Percentiles rank a stretch among this genome's conserved stretches.
These are phyloP conservation scores for Phalera bucephala DNA, from an alignment of 2,888 invertebrate genomes.

Conservation along the genomic window DNA sequence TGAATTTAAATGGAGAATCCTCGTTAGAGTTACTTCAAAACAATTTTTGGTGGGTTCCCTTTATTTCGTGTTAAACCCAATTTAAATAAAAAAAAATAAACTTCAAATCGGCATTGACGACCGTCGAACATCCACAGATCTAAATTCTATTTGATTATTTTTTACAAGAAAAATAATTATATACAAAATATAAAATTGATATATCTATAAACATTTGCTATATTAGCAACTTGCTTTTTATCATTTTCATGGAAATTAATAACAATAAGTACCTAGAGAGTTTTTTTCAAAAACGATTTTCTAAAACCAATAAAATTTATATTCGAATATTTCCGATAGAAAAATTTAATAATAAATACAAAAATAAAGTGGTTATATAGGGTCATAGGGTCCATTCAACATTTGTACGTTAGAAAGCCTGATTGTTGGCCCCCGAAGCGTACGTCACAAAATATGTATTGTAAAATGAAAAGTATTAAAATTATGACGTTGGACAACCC, in stretches of 20 bases:
- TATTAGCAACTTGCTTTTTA: constrained; percentile 46
- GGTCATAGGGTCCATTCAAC: constrained; percentile 18
- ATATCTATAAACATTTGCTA: constrained; percentile 68
- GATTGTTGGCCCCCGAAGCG: constrained; percentile 24
- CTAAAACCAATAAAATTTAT: constrained; percentile 42
- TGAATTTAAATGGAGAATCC: constrained; percentile 29
- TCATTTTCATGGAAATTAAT: constrained; percentile 55
- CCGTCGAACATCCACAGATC: constrained; percentile 56
- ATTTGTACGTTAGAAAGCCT: constrained; percentile 23
- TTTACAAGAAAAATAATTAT: constrained; percentile 75
- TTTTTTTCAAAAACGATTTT: constrained; percentile 39
- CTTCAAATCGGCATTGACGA: constrained; percentile 25
- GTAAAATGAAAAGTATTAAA: constrained; percentile 29
- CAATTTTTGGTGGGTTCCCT: constrained; percentile 51
- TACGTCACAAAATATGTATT: constrained; percentile 24
- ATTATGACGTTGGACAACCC: constrained; percentile 22
- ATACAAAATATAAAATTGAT: constrained; percentile 79
- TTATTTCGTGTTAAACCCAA: constrained; percentile 41
- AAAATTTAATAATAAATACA: constrained; percentile 47
- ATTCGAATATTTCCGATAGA: constrained; percentile 45
- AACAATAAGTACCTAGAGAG: constrained; percentile 71
- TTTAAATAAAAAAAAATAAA: constrained; percentile 18
- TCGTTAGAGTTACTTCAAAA: constrained; percentile 39
- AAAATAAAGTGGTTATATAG: constrained; percentile 33
- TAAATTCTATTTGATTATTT: constrained; percentile 72